These are phyloP conservation scores for Apostichopus parvimensis DNA, from an alignment of 35 echinoderm and acorn worm species.

Conservation along the genomic window DNA sequence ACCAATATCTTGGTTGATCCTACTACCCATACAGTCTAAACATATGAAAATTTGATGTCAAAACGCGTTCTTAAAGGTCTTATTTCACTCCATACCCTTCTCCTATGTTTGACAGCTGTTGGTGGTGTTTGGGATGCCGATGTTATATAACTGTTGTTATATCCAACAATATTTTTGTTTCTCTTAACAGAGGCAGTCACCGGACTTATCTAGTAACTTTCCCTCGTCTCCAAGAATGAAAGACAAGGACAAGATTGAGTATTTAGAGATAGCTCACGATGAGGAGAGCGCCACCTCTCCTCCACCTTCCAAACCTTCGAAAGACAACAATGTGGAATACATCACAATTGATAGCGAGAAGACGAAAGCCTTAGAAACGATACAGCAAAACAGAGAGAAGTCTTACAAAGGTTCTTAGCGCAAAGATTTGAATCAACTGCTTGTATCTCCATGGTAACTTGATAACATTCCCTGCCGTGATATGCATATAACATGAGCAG, in stretches of 20 bases:
- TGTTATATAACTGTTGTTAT: too few species aligned
- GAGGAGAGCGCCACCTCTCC: constrained; percentile 44
- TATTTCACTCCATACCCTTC: too few species aligned
- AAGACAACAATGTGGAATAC: constrained; percentile 65
- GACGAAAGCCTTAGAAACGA: constrained; percentile 65
- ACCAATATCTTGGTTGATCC: too few species aligned
- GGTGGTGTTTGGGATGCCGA: too few species aligned
- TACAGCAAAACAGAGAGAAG: constrained; percentile 65
- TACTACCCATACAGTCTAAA: too few species aligned
- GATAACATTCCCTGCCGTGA: too few species aligned
- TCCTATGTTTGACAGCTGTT: not conserved
- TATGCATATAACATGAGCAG: too few species aligned
- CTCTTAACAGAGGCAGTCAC: constrained; percentile 10
- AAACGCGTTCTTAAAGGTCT: too few species aligned
- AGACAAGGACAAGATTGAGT: constrained; percentile 63
- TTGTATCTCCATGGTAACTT: too few species aligned
- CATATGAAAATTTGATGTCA: too few species aligned
- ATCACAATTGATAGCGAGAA: constrained; percentile 68
- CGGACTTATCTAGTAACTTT: constrained; percentile 11
- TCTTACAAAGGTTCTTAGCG: constrained; percentile 51
- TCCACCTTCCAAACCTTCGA: constrained; percentile 46
- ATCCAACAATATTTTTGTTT: not conserved
- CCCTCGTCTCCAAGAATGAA: not conserved
- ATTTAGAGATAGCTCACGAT: constrained; percentile 78
- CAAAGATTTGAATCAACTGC: not conserved